Percentiles rank a stretch among this genome's conserved stretches.
Conservation (phyloP, 2,888 invertebrate species). For the Heliconius ismenius region DNA sequence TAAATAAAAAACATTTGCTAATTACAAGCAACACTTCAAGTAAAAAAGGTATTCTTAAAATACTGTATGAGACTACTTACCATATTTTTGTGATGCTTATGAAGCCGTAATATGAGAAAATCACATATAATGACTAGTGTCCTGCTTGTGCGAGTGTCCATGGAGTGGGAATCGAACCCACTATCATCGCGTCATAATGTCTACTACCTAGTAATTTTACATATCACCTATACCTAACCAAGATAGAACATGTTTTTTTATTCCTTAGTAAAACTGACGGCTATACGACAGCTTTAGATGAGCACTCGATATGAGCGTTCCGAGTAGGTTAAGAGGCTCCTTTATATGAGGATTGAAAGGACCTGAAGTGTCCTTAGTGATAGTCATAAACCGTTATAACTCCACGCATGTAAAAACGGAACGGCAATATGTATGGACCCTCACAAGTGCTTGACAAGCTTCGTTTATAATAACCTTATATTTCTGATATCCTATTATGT, state of each 20-base stretch:
- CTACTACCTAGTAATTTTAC: not conserved
- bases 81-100: no score
- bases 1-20: no score
- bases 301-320: slow-evolving; percentile 20
- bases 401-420: slow-evolving; percentile 20
- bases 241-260: not conserved
- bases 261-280: slow-evolving; percentile 4
- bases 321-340: slow-evolving; percentile 26
- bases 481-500: not conserved
- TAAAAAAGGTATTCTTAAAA: no score
- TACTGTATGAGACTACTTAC: no score
- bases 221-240: not conserved
- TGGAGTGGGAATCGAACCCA: not conserved
- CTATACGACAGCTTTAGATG: slow-evolving; percentile 13
- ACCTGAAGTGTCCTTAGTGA: slow-evolving; percentile 18
- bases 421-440: slow-evolving; percentile 5
- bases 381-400: slow-evolving; percentile 26
- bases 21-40: no score
- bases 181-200: no score
- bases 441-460: slow-evolving; percentile 7
- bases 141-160: no score
- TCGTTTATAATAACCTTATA: not conserved
- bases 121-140: no score
- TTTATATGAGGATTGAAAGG: slow-evolving; percentile 19
- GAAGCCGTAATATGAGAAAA: no score